phyloP scores from a whole-genome alignment of 2,113 vertebrate species.

The Macrotis lagotis region DNA sequence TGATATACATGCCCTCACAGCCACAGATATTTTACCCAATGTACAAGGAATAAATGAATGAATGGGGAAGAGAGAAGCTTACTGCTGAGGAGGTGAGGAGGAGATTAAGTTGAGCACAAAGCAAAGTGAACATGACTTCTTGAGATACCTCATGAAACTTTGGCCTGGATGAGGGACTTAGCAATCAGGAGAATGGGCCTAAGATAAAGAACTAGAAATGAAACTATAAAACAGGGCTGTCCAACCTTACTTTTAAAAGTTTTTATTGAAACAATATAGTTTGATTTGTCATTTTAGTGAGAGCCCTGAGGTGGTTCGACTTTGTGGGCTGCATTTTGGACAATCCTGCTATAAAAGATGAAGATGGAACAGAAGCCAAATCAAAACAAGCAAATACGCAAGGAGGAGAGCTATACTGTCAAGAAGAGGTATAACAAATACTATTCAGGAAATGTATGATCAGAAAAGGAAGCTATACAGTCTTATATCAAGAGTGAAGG shows the following conservation, averaged over 20 bases:
- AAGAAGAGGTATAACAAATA: not conserved
- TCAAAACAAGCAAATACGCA: not conserved
- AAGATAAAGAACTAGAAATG: not conserved
- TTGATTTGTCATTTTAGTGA: no score
- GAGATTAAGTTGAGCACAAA: not conserved
- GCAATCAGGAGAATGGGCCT: not conserved
- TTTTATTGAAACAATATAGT: no score
- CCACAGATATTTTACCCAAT: not conserved
- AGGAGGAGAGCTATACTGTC: not conserved
- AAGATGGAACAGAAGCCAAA: not conserved
- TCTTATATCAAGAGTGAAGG: not conserved
- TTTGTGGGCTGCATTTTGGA: no score
- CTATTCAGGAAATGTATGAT: not conserved
- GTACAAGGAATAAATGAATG: not conserved
- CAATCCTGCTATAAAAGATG: no score
- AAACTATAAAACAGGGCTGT: no score
- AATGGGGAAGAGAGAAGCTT: not conserved
- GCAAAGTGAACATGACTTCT: not conserved
- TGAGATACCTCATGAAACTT: not conserved
- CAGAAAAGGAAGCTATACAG: not conserved
- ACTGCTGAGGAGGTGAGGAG: not conserved
- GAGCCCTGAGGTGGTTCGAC: no score
- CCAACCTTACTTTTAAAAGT: no score
- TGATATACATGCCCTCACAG: not conserved
- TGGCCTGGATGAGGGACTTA: not conserved